Base-by-base conservation (phyloP, 92 coral and sea anemone species). In the Siderastrea siderea region DNA sequence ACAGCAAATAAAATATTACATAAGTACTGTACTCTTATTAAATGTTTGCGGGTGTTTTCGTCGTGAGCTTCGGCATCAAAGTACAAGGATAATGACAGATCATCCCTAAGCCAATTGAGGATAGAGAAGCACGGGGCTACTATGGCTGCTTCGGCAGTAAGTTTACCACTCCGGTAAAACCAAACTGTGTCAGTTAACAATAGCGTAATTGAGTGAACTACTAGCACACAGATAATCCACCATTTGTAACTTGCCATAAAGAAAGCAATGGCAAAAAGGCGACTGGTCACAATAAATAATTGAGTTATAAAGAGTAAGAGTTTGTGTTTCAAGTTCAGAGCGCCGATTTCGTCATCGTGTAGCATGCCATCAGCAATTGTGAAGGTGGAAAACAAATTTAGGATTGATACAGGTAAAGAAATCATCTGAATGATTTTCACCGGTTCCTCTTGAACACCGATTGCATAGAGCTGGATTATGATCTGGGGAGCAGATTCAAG, bases 391-490 rank as follows among this genome's bases (percentile, higher is more conserved):
- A 75, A 60, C 48, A 88, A 77, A 15, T 78, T 68, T 13, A 91
- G 77, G 63, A 86, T 73, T 3, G 94, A 87, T 51, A 91, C 45
- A 0, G 89, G 84, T 14, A 91, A 74, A 19, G 94, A 91, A 0
- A 88, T 64, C 68, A 91, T 83, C 66, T 91, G 94, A 63, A 92
- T 92, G 38, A 64, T 44, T 43, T 82, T 77, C 15, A 92, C 84
- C 1, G 84, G 92, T 26, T 77, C 77, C 55, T 71, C 61, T 81
- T 92, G 92, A 58, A 78, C 70, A 60, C 70, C 80, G 12, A 90
- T 71, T 14, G 94, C 94, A 84, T 83, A 88, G 48, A 92, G 85
- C 84, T 92, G 94, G 47, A 92, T 79, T 46, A 88, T 84, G 85
- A 88, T 77, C 70, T 92, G 92, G 5, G 94, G 94, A 2, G 84